Evolutionary conservation across 2,797 vertebrate species (phyloP), one percentile per base, ranked within the genome.

Genomic region (Sardinella longiceps): DNA sequence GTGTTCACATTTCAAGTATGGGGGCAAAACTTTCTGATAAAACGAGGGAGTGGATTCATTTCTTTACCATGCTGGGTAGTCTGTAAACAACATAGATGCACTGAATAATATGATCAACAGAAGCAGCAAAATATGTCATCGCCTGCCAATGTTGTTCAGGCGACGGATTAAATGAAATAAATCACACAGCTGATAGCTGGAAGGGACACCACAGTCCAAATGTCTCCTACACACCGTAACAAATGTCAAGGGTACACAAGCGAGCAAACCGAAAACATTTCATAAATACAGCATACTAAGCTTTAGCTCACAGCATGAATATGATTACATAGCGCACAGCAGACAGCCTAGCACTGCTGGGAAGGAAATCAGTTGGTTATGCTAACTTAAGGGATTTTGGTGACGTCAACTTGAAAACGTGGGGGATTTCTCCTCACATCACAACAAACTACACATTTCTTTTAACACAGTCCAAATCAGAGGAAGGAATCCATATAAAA

Each of bases 151-250:
- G 33, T 30, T 82, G 82, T 60, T 23, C 58, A 45, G 46, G 14
- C 28, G 48, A 30, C n/a, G 28, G 82, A 63, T 84, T 82, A 82
- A 77, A 77, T 77, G 18, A 77, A 39, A 77, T 77, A 77, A 77
- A 39, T 77, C 70, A 43, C 70, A 77, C 37, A 77, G 28, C 70
- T 77, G 70, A 77, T 77, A 20, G 33, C 33, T 77, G 18, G 33
- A 33, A 23, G 70, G 70, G 70, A 77, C 15, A 77, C 20, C 37
- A 20, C 70, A 43, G 70, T 6, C 23, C n/a, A 60, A 60, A 60
- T 60, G 56, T 25, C 23, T 46, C 45, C 45, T 9, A 58, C 56
- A 58, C 53, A 58, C n/a, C 5, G 51, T 53, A 53, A 58, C 23
- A 58, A 77, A 37, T 39, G 33, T 33, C 37, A 39, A 39, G 37